Evolutionary conservation across 2,888 invertebrate genomes (phyloP).

Genomic region (Nysson spinosus): DNA sequence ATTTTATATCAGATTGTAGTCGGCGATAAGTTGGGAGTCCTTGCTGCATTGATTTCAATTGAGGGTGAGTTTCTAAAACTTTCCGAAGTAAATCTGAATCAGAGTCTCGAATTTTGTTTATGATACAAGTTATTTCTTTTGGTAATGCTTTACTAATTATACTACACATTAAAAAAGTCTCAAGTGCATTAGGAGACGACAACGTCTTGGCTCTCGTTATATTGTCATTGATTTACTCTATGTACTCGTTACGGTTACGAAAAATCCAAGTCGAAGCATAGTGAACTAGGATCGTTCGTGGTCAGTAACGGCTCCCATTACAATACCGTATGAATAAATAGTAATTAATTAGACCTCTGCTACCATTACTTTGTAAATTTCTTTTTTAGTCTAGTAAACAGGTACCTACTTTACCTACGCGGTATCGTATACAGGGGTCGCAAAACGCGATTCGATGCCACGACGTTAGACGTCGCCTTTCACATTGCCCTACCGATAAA

Average conservation of each 20-base stretch:
- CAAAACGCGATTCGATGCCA: conserved; percentile 73
- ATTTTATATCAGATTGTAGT: too few species aligned
- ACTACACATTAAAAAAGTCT: conserved; percentile 44
- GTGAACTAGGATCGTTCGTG: conserved; percentile 28
- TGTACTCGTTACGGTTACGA: conserved; percentile 23
- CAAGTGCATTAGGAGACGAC: conserved; percentile 38
- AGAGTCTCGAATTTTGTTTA: too few species aligned
- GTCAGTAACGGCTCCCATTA: conserved; percentile 45
- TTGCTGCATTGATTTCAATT: too few species aligned
- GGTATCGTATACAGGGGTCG: conserved; percentile 76
- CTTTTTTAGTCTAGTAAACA: conserved; percentile 70
- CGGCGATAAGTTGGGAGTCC: too few species aligned
- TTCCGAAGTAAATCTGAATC: too few species aligned
- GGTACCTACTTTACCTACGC: conserved; percentile 77
- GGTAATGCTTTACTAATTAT: too few species aligned
- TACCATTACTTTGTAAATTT: conserved; percentile 66
- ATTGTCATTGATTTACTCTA: conserved; percentile 73
- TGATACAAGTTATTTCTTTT: too few species aligned
- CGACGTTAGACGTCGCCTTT: conserved; percentile 73
- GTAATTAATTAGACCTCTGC: conserved; percentile 68
- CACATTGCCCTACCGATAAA: conserved; percentile 72
- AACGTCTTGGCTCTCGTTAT: conserved; percentile 67
- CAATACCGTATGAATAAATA: conserved; percentile 70
- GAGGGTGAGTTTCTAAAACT: too few species aligned
- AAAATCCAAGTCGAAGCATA: conserved; percentile 4